Conservation (phyloP, 2,888 invertebrate species). For the Dasypolia templi region DNA sequence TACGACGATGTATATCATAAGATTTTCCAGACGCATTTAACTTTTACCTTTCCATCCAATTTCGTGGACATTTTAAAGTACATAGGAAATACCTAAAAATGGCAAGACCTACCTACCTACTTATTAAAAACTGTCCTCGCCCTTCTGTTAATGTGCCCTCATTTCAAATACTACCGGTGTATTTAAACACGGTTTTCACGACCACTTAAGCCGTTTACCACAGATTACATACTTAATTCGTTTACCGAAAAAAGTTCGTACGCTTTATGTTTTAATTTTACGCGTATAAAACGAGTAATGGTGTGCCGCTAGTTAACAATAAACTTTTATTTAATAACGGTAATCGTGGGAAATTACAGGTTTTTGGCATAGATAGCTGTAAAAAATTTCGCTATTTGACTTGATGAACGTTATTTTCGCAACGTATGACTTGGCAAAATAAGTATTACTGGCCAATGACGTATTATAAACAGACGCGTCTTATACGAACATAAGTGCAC, state of each 20-base stretch:
- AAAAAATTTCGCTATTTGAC: neutral
- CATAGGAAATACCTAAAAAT: too few species aligned
- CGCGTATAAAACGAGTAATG: conserved; percentile 21
- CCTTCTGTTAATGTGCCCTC: conserved; percentile 9
- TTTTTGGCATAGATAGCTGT: conserved; percentile 10
- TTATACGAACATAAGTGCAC: too few species aligned
- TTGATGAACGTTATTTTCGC: neutral
- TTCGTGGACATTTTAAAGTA: neutral
- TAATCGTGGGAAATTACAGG: conserved; percentile 20
- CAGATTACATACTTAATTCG: conserved; percentile 36
- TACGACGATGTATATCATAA: neutral
- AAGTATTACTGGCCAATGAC: neutral
- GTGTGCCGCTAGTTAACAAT: conserved; percentile 1
- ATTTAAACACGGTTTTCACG: conserved; percentile 23
- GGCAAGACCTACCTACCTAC: too few species aligned
- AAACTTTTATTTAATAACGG: conserved; percentile 25
- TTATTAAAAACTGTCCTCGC: neutral
- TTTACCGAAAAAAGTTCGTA: conserved; percentile 14
- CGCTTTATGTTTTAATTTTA: conserved; percentile 20
- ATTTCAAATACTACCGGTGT: conserved; percentile 24
- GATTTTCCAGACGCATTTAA: neutral
- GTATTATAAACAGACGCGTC: too few species aligned
- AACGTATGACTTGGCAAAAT: neutral
- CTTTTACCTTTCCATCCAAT: neutral
- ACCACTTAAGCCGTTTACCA: conserved; percentile 27